Base-by-base conservation (phyloP, 1,140 invertebrate genomes). In the Diorhabda elongata region DNA sequence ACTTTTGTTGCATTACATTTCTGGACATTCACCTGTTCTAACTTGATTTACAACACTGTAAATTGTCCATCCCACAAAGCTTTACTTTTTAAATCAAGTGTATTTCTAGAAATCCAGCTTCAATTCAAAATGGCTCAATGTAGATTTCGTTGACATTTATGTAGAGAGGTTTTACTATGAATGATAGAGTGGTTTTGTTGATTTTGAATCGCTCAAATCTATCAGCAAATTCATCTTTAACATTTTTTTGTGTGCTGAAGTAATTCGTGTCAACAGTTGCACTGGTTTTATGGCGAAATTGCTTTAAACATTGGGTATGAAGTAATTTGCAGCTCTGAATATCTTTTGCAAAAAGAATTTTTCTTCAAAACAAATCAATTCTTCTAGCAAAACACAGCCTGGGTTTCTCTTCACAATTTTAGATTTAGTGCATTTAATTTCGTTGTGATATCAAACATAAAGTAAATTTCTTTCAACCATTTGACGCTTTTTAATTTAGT, bases 381-480 rank as follows among this genome's bases (percentile, higher is more conserved):
- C 67, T 73, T 71, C 66, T 65, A 70, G 5, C 9, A 52, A 52
- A 52, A 52, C 9, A 52, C 9, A 6, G 5, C 5, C 47, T 52
- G 26, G 26, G 70, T 77, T 77, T 71, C 69, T 69, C 67, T 74
- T 77, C 58, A 68, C 62, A 75, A 73, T 73, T 79, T 78, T 69
- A 64, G 64, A 78, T 77, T 78, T 44, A 78, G 74, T 59, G 78
- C 65, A 75, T 77, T 77, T 72, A 77, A 66, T 71, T 77, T 62
- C 63, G 68, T 44, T 71, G 73, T 76, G 64, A 77, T 66, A 71
- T 78, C 73, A 61, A 78, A 73, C 71, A 76, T 73, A 70, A 78
- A 72, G 70, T 75, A 71, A 67, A 77, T 71, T 73, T 78, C 77
- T 76, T 77, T 73, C 61, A 78, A 67, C 73, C 74, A 78, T 68